A percentile compares a stretch with the other conserved stretches of the same genome.
Conservation (phyloP, 2,888 invertebrate genomes). For the Watsonalla binaria region DNA sequence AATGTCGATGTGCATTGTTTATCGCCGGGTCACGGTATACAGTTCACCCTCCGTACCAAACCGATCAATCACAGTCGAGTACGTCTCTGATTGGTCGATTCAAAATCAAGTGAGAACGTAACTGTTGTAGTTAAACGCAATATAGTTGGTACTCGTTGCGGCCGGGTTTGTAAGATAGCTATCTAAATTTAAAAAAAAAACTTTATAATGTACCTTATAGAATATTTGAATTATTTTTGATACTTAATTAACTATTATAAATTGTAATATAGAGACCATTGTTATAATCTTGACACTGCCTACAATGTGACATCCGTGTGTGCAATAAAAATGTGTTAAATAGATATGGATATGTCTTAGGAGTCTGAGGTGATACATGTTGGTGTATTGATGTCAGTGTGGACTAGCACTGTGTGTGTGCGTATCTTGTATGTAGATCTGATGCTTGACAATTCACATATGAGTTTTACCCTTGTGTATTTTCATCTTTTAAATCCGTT, state of each 20-base stretch:
- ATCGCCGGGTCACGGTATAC: constrained; percentile 2
- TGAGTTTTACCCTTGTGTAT: neutral
- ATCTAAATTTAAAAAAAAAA: constrained; percentile 25
- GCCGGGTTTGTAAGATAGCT: constrained; percentile 47
- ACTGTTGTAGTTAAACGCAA: constrained; percentile 9
- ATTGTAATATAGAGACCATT: constrained; percentile 39
- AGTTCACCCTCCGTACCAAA: neutral
- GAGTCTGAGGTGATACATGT: constrained; percentile 14
- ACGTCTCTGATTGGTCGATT: neutral
- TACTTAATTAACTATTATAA: constrained; percentile 52
- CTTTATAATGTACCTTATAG: constrained; percentile 34
- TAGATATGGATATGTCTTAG: constrained; percentile 19
- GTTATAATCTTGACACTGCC: constrained; percentile 42
- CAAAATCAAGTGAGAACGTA: neutral
- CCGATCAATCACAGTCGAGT: neutral
- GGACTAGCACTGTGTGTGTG: neutral
- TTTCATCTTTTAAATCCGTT: too few relatives aligned
- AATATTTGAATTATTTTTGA: constrained; percentile 61
- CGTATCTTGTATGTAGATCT: neutral
- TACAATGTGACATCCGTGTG: constrained; percentile 38
- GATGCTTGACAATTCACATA: neutral
- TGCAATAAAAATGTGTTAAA: constrained; percentile 33
- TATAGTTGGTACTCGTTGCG: constrained; percentile 28
- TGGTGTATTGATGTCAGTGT: constrained; percentile 4
- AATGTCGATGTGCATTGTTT: too few relatives aligned